These are phyloP conservation scores for Daboia siamensis DNA, from an alignment of 2,113 vertebrate species.

Conservation along the genomic window DNA sequence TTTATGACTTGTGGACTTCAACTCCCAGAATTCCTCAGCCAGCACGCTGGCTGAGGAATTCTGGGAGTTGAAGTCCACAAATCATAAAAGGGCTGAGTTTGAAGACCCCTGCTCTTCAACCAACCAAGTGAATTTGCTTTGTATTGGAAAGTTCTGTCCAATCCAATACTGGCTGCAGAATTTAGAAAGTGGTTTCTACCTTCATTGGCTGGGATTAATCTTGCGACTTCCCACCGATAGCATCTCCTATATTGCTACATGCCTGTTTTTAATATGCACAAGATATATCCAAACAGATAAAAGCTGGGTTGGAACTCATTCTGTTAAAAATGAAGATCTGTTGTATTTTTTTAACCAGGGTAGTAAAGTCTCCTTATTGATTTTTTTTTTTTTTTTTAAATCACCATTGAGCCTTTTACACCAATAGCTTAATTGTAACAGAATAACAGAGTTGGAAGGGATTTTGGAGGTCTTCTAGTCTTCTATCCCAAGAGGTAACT, in stretches of 20 bases:
- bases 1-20: no score
- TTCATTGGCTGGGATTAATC: neutral
- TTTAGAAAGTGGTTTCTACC: neutral
- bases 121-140: neutral
- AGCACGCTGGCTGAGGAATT: no score
- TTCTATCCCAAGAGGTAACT: no score
- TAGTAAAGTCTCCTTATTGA: neutral
- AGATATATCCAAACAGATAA: neutral
- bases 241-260: neutral
- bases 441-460: no score
- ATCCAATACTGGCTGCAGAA: neutral
- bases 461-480: no score
- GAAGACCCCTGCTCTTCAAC: neutral
- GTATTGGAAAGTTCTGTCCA: neutral
- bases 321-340: neutral
- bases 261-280: neutral
- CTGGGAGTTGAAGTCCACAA: no score
- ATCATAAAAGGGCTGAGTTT: no score
- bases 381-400: neutral
- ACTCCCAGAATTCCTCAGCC: no score
- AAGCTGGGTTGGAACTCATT: neutral
- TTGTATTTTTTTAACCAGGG: neutral
- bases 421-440: conserved; percentile 6
- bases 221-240: neutral
- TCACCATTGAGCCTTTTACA: conserved; percentile 15